Evolutionary conservation across 2,113 vertebrate species (phyloP).

Genomic region (Chaetodon trifascialis): DNA sequence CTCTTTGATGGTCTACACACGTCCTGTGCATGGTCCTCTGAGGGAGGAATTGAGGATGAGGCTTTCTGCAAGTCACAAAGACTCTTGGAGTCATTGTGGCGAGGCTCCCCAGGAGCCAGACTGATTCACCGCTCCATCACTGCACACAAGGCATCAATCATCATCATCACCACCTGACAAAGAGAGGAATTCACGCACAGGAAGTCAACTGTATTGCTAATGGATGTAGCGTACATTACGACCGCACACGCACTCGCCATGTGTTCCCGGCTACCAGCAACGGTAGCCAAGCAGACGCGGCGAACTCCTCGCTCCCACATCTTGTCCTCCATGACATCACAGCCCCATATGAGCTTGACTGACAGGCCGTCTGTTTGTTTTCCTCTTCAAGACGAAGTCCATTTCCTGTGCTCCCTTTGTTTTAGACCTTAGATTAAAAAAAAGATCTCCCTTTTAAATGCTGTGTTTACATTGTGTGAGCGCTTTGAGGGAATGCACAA

Average conservation of each 20-base stretch:
- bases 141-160: slow-evolving; percentile 58
- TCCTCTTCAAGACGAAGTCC: slow-evolving; percentile 74
- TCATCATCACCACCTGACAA: slow-evolving; percentile 58
- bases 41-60: slow-evolving; percentile 58
- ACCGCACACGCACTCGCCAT: slow-evolving; percentile 52
- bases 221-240: slow-evolving; percentile 36
- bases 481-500: slow-evolving; percentile 82
- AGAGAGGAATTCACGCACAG: slow-evolving; percentile 52
- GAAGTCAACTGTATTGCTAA: slow-evolving; percentile 58
- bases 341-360: slow-evolving; percentile 69
- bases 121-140: slow-evolving; percentile 56
- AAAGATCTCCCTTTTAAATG: slow-evolving; percentile 76
- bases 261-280: slow-evolving; percentile 42
- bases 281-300: slow-evolving; percentile 1
- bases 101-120: slow-evolving; percentile 6
- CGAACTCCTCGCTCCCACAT: slow-evolving; percentile 15
- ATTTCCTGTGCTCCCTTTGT: slow-evolving; percentile 84
- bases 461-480: slow-evolving; percentile 81
- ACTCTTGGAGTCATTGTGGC: slow-evolving; percentile 28
- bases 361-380: slow-evolving; percentile 81
- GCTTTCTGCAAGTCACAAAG: slow-evolving; percentile 64
- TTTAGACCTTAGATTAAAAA: slow-evolving; percentile 73
- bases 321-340: slow-evolving; percentile 61
- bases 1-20: slow-evolving; percentile 82
- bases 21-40: slow-evolving; percentile 53